Evolutionary conservation across 2,888 invertebrate genomes (phyloP).

Genomic region (Netelia melanura): DNA sequence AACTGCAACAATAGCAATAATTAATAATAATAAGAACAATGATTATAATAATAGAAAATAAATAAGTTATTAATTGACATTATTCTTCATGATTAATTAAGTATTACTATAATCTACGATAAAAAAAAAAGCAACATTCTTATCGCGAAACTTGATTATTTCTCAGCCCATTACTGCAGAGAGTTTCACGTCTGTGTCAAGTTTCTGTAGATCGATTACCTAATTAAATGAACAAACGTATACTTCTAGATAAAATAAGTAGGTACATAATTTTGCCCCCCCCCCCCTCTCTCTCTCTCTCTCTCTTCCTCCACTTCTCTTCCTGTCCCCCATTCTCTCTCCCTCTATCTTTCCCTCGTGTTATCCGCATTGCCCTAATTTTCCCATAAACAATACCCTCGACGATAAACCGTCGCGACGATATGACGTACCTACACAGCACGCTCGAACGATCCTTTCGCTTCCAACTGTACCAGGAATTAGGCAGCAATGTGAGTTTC

Average conservation of each 20-base stretch:
- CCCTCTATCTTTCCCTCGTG: too few relatives aligned
- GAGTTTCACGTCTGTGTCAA: too few relatives aligned
- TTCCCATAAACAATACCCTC: not conserved
- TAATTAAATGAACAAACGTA: too few relatives aligned
- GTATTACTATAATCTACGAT: not conserved
- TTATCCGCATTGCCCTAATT: not conserved
- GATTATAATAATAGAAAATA: not conserved
- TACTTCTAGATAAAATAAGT: too few relatives aligned
- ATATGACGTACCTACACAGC: not conserved
- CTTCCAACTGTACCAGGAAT: conserved; percentile 24
- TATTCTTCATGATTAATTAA: not conserved
- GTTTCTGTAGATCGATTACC: too few relatives aligned
- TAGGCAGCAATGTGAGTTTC: conserved; percentile 35
- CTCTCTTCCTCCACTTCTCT: too few relatives aligned
- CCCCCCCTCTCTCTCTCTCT: too few relatives aligned
- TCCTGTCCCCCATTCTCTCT: too few relatives aligned
- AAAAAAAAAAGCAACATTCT: too few relatives aligned
- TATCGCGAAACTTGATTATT: too few relatives aligned
- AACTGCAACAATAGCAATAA: not conserved
- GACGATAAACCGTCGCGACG: not conserved
- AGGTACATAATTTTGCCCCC: too few relatives aligned
- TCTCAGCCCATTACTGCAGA: too few relatives aligned
- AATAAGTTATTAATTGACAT: not conserved
- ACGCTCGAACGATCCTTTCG: conserved; percentile 20
- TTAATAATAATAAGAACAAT: not conserved